Conservation (phyloP, 2,113 vertebrate genomes). For the Apodemus speciosus region DNA sequence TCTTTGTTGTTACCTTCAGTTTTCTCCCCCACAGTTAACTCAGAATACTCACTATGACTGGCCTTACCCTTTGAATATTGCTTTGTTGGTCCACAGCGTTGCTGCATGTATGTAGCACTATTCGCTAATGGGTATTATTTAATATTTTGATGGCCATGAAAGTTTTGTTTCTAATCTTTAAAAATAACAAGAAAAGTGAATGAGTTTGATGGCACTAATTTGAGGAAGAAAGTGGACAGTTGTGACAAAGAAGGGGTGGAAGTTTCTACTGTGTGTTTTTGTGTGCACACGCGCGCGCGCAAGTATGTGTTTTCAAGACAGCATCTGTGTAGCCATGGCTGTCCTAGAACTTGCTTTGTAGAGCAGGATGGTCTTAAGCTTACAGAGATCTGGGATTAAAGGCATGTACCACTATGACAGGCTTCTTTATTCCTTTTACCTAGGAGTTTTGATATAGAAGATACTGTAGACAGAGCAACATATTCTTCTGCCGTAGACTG, state of each 20-base stretch:
- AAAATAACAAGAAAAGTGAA: not conserved
- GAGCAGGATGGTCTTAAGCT: not conserved
- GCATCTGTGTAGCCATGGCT: not conserved
- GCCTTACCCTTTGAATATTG: not conserved
- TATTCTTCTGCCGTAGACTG: not conserved
- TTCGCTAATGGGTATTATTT: not conserved
- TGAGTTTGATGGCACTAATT: not conserved
- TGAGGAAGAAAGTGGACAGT: not conserved
- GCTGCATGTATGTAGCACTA: not conserved
- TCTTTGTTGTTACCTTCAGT: not conserved
- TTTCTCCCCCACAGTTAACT: not conserved
- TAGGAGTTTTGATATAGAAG: conserved; percentile 5
- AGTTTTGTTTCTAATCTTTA: conserved; percentile 46
- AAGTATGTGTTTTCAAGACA: not conserved
- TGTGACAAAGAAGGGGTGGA: not conserved
- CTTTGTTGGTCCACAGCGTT: conserved; percentile 12
- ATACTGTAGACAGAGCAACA: not conserved
- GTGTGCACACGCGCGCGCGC: too few species aligned
- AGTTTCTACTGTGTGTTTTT: not conserved
- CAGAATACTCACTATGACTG: conserved; percentile 25
- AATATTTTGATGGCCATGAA: conserved; percentile 37
- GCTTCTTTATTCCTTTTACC: not conserved
- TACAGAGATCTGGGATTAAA: not conserved
- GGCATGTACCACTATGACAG: not conserved
- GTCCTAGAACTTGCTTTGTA: not conserved